Evolutionary conservation across 2,888 invertebrate species (phyloP), one percentile per base, ranked within the genome.

Genomic region (Meganola albula): DNA sequence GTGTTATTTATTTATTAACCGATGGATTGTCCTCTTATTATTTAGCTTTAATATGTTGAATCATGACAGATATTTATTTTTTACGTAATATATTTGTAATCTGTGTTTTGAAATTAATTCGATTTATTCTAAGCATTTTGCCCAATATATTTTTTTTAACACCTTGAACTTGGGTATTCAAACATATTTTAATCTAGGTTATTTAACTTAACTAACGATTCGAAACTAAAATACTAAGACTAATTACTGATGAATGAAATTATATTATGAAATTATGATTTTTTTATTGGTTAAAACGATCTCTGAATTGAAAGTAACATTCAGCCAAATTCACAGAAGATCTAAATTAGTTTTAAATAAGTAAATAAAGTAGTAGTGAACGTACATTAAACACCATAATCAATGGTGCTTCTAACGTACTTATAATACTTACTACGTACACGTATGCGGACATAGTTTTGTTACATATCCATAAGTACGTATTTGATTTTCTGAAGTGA

Each of bases 21-120:
- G 60, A 67, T 57, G 65, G 40, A 63, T 63, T 63, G 53, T 58
- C 44, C 54, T 47, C 57, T 64, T 5, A 3, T 66, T 69, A 66
- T 66, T 72, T 74, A 74, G 66, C 49, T 65, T 54, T 74, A 66
- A 60, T 66, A 64, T 57, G 72, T 82, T 78, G 50, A 71, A 76
- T 74, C 82, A 82, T 82, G 82, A 83, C 80, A 83, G 75, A 74
- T 76, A 74, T 76, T 78, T 79, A 73, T 77, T 77, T 74, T 69
- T 64, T 63, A 49, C 41, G 24, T 29, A 39, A 46, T 39, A 69
- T 59, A 63, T 44, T 53, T 31, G 40, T 53, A 54, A 51, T 57
- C 53, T 14, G 26, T 32, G 32, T 43, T 40, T 48, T 32, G 45
- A 52, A 52, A 54, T 49, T 47, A 48, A 48, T 53, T 53, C 37